Percentiles rank a stretch among this genome's conserved stretches.
Evolutionary conservation across 2,113 vertebrate genomes (phyloP).

Genomic region (Turdus rufiventris): DNA sequence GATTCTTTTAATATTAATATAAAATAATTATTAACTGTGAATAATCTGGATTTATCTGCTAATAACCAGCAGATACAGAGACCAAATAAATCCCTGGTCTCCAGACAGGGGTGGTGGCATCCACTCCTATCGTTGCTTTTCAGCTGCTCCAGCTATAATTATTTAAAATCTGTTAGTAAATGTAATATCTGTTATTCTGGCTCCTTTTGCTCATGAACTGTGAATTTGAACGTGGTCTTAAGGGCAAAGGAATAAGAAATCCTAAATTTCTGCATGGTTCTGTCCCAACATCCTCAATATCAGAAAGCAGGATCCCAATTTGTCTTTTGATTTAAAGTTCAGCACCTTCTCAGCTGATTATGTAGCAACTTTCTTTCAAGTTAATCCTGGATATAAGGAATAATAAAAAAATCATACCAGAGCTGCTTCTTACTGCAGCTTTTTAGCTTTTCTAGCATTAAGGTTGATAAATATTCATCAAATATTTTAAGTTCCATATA

Average conservation of each 20-base stretch:
- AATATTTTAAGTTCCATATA: not conserved
- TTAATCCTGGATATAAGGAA: not conserved
- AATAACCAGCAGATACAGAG: not conserved
- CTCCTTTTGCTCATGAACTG: not conserved
- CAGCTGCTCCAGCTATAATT: not conserved
- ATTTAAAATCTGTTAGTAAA: not conserved
- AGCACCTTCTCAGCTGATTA: not conserved
- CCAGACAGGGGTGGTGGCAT: not conserved
- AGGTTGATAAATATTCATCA: not conserved
- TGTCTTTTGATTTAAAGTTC: not conserved
- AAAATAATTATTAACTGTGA: no score
- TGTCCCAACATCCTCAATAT: not conserved
- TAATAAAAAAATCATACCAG: rapidly evolving
- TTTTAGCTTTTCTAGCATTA: not conserved
- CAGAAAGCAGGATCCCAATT: not conserved
- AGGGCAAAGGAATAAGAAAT: not conserved
- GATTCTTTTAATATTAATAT: no score
- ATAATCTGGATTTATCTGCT: not conserved
- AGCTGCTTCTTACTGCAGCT: not conserved
- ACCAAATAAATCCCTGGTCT: not conserved
- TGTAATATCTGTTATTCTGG: not conserved
- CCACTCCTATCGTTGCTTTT: not conserved
- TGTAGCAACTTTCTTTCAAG: not conserved
- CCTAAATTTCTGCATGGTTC: not conserved
- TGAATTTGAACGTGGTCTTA: not conserved